Base-by-base conservation (phyloP, 2,888 invertebrate species). In the Invenusta paracnida region DNA sequence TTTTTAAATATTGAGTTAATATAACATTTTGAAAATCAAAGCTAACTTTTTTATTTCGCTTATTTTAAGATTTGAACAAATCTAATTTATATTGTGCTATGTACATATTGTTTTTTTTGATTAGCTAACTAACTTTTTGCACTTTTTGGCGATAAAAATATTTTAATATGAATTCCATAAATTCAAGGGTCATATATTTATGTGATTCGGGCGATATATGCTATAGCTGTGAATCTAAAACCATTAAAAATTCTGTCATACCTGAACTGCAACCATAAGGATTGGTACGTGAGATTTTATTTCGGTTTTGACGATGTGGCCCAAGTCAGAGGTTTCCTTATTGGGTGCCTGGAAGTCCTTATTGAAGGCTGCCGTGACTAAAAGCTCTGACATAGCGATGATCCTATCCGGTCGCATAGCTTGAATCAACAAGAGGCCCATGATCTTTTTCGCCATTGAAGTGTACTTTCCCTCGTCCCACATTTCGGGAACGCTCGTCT, bases 111-210 rank as follows among this genome's bases (percentile, higher is more conserved):
- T n/a, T n/a, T n/a, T n/a, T n/a, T n/a, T n/a, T n/a, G n/a, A n/a
- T n/a, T n/a, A n/a, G n/a, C n/a, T n/a, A n/a, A n/a, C n/a, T n/a
- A n/a, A n/a, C n/a, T n/a, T n/a, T n/a, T n/a, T n/a, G 95, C 98
- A 97, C 94, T 99, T 98, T 94, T 97, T 97, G 93, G 96, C 96
- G 91, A 98, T 98, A 94, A 99, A 48, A 48, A 48, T 48, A 48
- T 48, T 48, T 48, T 48, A 5, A 48, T 48, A 48, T 48, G 5
- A 5, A 48, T 48, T n/a, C n/a, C n/a, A n/a, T n/a, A n/a, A n/a
- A n/a, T n/a, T n/a, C n/a, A n/a, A n/a, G n/a, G n/a, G n/a, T n/a
- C n/a, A n/a, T n/a, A n/a, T n/a, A n/a, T n/a, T n/a, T n/a, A n/a
- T n/a, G n/a, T n/a, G n/a, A n/a, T n/a, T n/a, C n/a, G n/a, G n/a